phyloP scores from a whole-genome alignment of 2,113 vertebrate genomes.

The Microtus montanus region DNA sequence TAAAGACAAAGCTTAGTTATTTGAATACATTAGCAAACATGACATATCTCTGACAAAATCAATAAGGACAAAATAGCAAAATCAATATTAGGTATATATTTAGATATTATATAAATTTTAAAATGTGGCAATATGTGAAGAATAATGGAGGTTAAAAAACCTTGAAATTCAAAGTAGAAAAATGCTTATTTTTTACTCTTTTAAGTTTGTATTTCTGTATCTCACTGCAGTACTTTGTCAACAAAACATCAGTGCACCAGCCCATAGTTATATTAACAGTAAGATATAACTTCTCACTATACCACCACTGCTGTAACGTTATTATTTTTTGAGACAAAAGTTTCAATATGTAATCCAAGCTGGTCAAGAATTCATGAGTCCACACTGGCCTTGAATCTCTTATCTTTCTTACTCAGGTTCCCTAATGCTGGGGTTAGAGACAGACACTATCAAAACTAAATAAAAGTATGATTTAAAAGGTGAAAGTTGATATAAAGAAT shows the following conservation, averaged over 20 bases:
- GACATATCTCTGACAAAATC: too few relatives aligned
- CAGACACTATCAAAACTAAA: neutral
- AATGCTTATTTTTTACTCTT: neutral
- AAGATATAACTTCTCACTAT: neutral
- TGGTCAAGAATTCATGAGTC: neutral
- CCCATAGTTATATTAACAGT: neutral
- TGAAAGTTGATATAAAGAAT: neutral
- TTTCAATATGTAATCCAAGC: neutral
- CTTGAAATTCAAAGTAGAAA: neutral
- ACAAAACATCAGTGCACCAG: neutral
- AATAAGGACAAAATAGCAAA: too few relatives aligned
- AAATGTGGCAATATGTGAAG: too few relatives aligned
- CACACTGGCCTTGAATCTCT: neutral
- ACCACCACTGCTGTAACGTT: neutral
- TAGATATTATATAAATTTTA: too few relatives aligned
- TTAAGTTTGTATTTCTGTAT: neutral
- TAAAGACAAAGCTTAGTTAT: too few relatives aligned
- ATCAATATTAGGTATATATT: too few relatives aligned
- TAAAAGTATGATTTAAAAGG: neutral
- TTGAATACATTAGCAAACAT: too few relatives aligned
- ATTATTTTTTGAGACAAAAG: neutral
- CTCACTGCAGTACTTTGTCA: neutral
- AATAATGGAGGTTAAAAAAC: neutral
- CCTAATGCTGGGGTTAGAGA: neutral
- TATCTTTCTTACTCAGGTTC: neutral